phyloP scores from a whole-genome alignment of 2,797 vertebrate genomes.

The Eulemur albifrons region DNA sequence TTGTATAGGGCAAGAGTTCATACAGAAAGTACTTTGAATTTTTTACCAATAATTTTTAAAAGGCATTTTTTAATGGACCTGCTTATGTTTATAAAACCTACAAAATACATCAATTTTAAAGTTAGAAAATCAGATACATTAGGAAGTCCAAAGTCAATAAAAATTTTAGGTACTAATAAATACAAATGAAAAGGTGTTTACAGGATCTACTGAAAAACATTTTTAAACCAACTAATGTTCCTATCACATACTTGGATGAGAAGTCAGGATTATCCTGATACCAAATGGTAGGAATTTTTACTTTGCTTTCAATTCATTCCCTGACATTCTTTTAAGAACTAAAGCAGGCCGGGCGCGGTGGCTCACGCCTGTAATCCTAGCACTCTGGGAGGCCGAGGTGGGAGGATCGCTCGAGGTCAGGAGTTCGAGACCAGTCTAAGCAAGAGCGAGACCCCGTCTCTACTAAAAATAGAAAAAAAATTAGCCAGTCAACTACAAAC shows the following conservation, averaged over 20 bases:
- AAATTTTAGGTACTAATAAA: constrained; percentile 11
- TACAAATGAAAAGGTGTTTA: background rate
- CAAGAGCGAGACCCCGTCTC: too few relatives aligned
- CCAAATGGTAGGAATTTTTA: background rate
- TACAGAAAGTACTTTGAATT: background rate
- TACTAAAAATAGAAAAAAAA: too few relatives aligned
- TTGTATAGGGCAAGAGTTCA: background rate
- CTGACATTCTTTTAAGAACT: background rate
- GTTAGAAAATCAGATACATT: background rate
- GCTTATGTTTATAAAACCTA: background rate
- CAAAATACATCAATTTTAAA: background rate
- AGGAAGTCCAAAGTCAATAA: background rate
- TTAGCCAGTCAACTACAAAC: too few relatives aligned
- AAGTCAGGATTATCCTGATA: background rate
- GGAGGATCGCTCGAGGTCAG: too few relatives aligned
- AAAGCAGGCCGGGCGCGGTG: too few relatives aligned
- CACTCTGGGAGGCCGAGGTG: too few relatives aligned
- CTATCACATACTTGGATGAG: background rate
- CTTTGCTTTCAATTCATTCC: constrained; percentile 43
- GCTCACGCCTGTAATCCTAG: too few relatives aligned
- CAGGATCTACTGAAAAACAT: background rate
- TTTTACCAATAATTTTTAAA: background rate
- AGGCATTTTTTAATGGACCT: constrained; percentile 38
- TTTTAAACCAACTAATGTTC: constrained; percentile 30
- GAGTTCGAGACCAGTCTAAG: too few relatives aligned